A percentile compares a stretch with the other conserved stretches of the same genome.
phyloP scores from a whole-genome alignment of 2,113 vertebrate genomes.

The Electrona antarctica region DNA sequence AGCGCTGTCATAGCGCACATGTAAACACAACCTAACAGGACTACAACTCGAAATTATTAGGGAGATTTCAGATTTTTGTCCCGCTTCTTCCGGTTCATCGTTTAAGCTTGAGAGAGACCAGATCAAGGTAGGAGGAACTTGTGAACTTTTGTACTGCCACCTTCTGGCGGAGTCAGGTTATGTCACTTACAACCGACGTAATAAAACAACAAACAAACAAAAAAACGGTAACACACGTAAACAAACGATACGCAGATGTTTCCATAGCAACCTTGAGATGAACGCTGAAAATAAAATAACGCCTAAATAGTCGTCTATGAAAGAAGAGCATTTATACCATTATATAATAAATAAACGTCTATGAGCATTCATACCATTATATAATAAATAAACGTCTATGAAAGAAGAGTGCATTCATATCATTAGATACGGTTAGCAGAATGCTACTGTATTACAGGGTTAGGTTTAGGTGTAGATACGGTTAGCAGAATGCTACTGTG shows the following conservation, averaged over 20 bases:
- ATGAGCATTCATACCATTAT: conserved; percentile 39
- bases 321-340: conserved; percentile 40
- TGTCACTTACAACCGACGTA: conserved; percentile 35
- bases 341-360: background rate
- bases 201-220: background rate
- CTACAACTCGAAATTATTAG: no score
- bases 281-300: conserved; percentile 43
- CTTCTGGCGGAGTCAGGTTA: conserved; percentile 61
- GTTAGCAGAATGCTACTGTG: no score
- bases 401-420: conserved; percentile 33
- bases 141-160: conserved; percentile 54
- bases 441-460: background rate
- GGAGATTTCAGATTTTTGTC: no score
- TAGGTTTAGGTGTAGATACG: conserved; percentile 30
- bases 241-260: conserved; percentile 51
- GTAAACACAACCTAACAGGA: no score
- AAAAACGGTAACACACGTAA: conserved; percentile 10
- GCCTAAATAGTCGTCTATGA: background rate
- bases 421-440: conserved; percentile 31
- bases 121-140: conserved; percentile 28
- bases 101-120: no score
- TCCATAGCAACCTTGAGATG: conserved; percentile 58
- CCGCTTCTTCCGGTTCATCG: no score
- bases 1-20: no score
- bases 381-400: background rate